Conservation (phyloP, 1,140 invertebrate species). For the Zaprionus camerounensis region DNA sequence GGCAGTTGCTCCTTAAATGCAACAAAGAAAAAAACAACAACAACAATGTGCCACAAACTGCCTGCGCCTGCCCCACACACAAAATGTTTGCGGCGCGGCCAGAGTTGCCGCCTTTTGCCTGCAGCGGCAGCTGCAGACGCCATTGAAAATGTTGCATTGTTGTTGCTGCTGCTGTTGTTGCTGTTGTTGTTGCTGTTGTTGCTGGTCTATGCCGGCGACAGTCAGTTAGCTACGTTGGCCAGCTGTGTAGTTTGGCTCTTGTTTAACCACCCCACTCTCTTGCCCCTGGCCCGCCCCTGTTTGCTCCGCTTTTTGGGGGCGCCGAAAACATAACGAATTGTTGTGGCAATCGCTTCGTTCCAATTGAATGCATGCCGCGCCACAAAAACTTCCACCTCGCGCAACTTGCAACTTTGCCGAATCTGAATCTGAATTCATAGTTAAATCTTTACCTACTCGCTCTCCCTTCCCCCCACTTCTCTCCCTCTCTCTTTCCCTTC, state of each 20-base stretch:
- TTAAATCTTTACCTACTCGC: background rate
- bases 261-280: constrained; percentile 27
- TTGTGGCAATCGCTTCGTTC: constrained; percentile 82
- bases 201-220: constrained; percentile 49
- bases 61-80: constrained; percentile 13
- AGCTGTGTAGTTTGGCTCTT: constrained; percentile 55
- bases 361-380: constrained; percentile 79
- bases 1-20: constrained; percentile 54
- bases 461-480: background rate
- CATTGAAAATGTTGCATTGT: constrained; percentile 70
- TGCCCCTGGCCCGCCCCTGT: constrained; percentile 3
- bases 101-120: constrained; percentile 65
- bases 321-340: constrained; percentile 82
- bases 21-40: constrained; percentile 34
- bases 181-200: too few relatives aligned
- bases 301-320: constrained; percentile 44
- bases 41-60: constrained; percentile 63
- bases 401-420: constrained; percentile 38
- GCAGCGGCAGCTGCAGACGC: constrained; percentile 64
- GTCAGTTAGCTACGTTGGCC: constrained; percentile 68
- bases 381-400: constrained; percentile 55
- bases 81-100: constrained; percentile 64
- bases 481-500: background rate
- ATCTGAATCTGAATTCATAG: constrained; percentile 40
- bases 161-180: constrained; percentile 42